phyloP scores from a whole-genome alignment of 2,113 vertebrate species.

The Proteles cristata region DNA sequence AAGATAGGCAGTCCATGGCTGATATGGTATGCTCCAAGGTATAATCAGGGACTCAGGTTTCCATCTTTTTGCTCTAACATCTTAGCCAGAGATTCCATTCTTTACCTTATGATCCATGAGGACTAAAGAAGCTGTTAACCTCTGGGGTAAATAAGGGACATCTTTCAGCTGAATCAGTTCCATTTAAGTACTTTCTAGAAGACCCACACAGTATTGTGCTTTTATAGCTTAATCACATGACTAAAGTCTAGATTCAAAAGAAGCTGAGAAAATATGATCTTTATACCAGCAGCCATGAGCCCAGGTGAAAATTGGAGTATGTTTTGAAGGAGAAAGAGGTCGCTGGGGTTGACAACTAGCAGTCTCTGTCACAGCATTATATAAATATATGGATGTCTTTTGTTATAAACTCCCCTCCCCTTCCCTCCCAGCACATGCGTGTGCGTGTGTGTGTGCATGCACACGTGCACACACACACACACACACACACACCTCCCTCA shows the following conservation, averaged over 20 bases:
- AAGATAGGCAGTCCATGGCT: background rate
- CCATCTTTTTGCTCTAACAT: background rate
- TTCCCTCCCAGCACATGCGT: background rate
- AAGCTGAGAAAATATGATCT: constrained; percentile 36
- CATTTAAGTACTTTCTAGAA: constrained; percentile 42
- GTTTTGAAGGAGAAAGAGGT: constrained; percentile 1
- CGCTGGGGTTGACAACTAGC: background rate
- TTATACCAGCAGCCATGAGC: background rate
- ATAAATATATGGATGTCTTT: background rate
- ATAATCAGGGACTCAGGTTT: background rate
- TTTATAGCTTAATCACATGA: constrained; percentile 26
- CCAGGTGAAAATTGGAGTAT: background rate
- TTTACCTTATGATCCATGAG: background rate
- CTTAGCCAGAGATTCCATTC: background rate
- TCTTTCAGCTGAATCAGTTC: constrained; percentile 28
- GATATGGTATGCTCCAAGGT: background rate
- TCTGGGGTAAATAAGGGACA: background rate
- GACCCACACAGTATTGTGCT: background rate
- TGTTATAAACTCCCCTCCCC: background rate
- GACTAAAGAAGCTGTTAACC: background rate
- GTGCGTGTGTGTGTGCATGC: background rate
- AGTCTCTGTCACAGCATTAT: background rate
- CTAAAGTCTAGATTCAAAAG: constrained; percentile 16
- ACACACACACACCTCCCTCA: background rate
- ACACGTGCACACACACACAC: too few species aligned